phyloP scores from a whole-genome alignment of 2,797 vertebrate genomes.

The Merluccius polli region DNA sequence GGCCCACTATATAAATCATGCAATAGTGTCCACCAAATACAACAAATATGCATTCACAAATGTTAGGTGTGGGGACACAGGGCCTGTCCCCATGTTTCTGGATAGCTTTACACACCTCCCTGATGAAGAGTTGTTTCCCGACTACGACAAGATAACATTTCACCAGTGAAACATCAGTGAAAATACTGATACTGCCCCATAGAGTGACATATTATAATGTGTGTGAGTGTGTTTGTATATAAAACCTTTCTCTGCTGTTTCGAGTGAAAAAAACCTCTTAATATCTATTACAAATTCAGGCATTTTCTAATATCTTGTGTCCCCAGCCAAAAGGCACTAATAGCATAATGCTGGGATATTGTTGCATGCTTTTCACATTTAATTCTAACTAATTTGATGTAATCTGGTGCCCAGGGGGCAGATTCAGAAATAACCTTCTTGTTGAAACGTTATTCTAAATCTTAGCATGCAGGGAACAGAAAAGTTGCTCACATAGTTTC shows the following conservation, averaged over 20 bases:
- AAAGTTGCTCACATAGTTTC: neutral
- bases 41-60: no score
- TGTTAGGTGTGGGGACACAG: no score
- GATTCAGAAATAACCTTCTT: neutral
- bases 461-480: neutral
- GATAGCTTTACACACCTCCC: no score
- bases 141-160: no score
- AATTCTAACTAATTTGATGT: conserved; percentile 3
- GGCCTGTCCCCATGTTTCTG: no score
- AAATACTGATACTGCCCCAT: no score
- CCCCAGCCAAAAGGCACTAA: neutral
- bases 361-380: neutral
- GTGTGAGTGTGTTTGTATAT: neutral
- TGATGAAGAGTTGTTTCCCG: no score
- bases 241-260: neutral
- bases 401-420: neutral
- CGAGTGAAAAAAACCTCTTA: neutral
- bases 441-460: neutral
- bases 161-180: no score
- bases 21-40: no score
- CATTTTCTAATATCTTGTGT: neutral
- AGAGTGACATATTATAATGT: neutral
- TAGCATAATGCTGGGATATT: neutral
- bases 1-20: neutral
- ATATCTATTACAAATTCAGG: neutral